Conservation (phyloP, 2,888 invertebrate species). For the Artemia sinica region DNA sequence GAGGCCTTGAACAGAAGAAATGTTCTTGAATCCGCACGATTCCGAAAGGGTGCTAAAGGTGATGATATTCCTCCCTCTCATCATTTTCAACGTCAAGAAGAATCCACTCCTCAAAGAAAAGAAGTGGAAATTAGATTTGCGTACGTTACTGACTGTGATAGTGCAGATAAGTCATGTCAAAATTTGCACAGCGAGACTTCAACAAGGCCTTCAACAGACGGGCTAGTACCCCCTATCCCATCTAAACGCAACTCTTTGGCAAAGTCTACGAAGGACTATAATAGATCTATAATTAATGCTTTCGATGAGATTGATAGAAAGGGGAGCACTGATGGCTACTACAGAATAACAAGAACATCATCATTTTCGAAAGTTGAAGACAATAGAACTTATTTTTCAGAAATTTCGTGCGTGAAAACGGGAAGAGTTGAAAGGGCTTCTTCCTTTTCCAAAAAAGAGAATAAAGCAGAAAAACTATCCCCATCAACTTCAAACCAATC, state of each 20-base stretch:
- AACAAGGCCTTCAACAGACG: neutral
- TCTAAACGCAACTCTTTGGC: neutral
- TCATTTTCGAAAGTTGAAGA: neutral
- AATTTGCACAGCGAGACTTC: no score
- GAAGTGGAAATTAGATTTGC: conserved; percentile 20
- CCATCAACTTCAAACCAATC: neutral
- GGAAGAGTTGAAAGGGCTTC: neutral
- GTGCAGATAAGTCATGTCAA: no score
- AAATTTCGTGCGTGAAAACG: neutral
- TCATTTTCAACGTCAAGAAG: conserved; percentile 22
- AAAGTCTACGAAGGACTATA: conserved; percentile 15
- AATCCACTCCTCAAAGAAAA: conserved; percentile 15
- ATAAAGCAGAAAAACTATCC: neutral
- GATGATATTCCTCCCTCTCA: conserved; percentile 47
- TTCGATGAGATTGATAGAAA: conserved; percentile 22
- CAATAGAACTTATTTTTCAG: neutral
- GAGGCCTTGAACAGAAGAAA: conserved; percentile 71
- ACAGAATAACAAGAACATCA: neutral
- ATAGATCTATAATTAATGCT: no score
- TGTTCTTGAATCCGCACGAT: conserved; percentile 67
- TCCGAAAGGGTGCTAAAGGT: conserved; percentile 49
- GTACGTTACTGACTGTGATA: conserved; percentile 14
- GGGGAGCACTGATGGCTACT: conserved; percentile 24
- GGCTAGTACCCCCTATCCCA: neutral
- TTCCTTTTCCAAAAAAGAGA: neutral